A percentile compares a stretch with the other conserved stretches of the same genome.
phyloP scores from a whole-genome alignment of 2,113 vertebrate genomes.

The Halichoeres trimaculatus region DNA sequence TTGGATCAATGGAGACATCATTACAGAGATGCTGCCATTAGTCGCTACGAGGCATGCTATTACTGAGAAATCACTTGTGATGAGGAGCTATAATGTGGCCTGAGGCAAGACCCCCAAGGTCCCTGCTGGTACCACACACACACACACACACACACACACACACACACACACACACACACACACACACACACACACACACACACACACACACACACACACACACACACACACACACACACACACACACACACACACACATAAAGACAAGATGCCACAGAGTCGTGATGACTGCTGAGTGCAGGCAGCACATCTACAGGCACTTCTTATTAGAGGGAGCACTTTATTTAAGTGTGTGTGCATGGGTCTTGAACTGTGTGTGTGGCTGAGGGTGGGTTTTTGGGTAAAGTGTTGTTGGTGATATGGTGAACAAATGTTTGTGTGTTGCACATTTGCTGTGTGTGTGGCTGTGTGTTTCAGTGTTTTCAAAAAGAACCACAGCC shows the following conservation, averaged over 20 bases:
- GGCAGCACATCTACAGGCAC: constrained; percentile 32
- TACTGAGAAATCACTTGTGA: constrained; percentile 44
- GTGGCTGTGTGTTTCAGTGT: neutral
- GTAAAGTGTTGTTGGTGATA: neutral
- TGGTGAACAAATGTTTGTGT: constrained; percentile 24
- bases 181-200: constrained; percentile 27
- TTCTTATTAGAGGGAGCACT: constrained; percentile 49
- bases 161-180: constrained; percentile 35
- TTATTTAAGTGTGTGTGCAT: constrained; percentile 15
- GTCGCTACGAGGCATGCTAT: constrained; percentile 53
- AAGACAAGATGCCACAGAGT: constrained; percentile 34
- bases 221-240: constrained; percentile 25
- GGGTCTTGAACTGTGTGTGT: constrained; percentile 6
- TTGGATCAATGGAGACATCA: constrained; percentile 57
- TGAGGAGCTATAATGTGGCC: constrained; percentile 61
- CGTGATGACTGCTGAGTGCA: constrained; percentile 36
- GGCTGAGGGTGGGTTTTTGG: neutral
- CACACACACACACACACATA: constrained; percentile 32
- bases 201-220: constrained; percentile 32
- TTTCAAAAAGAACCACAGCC: neutral
- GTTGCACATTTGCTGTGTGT: neutral
- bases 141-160: constrained; percentile 27
- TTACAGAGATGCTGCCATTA: constrained; percentile 57
- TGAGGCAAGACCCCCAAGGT: constrained; percentile 56
- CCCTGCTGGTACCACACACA: constrained; percentile 25